Base-by-base conservation (phyloP, 2,797 vertebrate genomes). In the Phalloptychus januarius region DNA sequence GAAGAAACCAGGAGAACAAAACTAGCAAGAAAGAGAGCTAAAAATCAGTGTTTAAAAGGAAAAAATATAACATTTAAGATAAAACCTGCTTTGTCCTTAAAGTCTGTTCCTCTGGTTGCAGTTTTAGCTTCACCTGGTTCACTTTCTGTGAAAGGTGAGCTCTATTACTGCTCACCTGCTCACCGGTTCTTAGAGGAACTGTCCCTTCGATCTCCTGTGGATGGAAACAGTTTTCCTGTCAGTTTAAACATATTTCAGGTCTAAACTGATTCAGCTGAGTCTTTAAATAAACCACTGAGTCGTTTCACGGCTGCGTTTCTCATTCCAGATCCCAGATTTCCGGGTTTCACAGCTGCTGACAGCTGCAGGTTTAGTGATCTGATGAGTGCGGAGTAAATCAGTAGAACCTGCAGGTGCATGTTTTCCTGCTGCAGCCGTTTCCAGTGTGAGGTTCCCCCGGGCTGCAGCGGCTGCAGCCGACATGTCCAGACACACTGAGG, bases 401-500 rank as follows among this genome's bases (percentile, higher is more conserved):
- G 4, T 31, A 4, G 18, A 28, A 70, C 36, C 70, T 63, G 52
- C 33, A 36, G 44, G 54, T 42, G 67, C 67, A 45, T 33, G 48
- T 12, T 69, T 75, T 46, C 46, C 67, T 63, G 28, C 75, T 33
- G 48, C 58, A 0, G 12, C 0, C 40, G 42, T 77, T 75, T 61
- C 71, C 48, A 61, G 0, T 1, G 67, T 74, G 82, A 87, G 87
- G 84, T 92, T 87, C 86, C 88, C 78, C 63, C 18, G n/a, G 31
- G 87, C 50, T 52, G 90, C 87, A 50, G 72, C 1, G 33, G 0
- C 67, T 81, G 74, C 10, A 11, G 78, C 38, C 8, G 75, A 28
- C 80, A 2, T 15, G 79, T 81, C 28, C 15, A 45, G n/a, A 13
- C 50, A 63, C 31, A 54, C 3, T 25, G n/a, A 42, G 10, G 11